phyloP scores from a whole-genome alignment of 2,888 invertebrate genomes.

The Caenorhabditis sinica region DNA sequence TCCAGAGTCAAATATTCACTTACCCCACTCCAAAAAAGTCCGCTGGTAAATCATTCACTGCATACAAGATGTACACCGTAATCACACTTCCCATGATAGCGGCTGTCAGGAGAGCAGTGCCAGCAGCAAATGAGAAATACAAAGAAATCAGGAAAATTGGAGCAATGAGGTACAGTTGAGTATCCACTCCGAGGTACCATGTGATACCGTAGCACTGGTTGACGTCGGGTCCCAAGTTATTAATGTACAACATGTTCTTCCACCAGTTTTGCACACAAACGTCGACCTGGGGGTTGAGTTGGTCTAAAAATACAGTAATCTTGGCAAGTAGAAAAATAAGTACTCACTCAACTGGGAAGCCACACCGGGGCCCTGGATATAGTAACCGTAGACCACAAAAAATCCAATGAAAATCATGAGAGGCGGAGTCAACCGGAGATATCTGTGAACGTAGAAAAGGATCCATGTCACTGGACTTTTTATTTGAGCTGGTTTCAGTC shows the following conservation, averaged over 20 bases:
- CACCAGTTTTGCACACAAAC: slow-evolving; percentile 65
- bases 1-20: background rate
- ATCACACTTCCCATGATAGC: slow-evolving; percentile 61
- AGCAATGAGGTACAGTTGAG: slow-evolving; percentile 60
- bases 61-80: slow-evolving; percentile 52
- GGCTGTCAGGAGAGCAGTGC: slow-evolving; percentile 33
- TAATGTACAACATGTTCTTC: slow-evolving; percentile 72
- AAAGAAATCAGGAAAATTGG: slow-evolving; percentile 62
- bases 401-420: slow-evolving; percentile 68
- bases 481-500: slow-evolving; percentile 25
- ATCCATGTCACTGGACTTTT: slow-evolving; percentile 63
- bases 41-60: slow-evolving; percentile 40
- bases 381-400: slow-evolving; percentile 57
- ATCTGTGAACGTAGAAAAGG: slow-evolving; percentile 69
- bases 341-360: slow-evolving; percentile 46
- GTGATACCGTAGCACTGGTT: slow-evolving; percentile 68
- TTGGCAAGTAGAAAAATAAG: background rate
- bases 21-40: slow-evolving; percentile 58
- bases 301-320: slow-evolving; percentile 31
- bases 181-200: slow-evolving; percentile 69
- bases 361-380: slow-evolving; percentile 57
- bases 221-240: slow-evolving; percentile 57
- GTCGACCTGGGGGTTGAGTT: slow-evolving; percentile 39
- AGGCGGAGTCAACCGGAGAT: slow-evolving; percentile 68
- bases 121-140: slow-evolving; percentile 59